Base-by-base conservation (phyloP, 2,888 invertebrate genomes). In the Apodemia mormo region DNA sequence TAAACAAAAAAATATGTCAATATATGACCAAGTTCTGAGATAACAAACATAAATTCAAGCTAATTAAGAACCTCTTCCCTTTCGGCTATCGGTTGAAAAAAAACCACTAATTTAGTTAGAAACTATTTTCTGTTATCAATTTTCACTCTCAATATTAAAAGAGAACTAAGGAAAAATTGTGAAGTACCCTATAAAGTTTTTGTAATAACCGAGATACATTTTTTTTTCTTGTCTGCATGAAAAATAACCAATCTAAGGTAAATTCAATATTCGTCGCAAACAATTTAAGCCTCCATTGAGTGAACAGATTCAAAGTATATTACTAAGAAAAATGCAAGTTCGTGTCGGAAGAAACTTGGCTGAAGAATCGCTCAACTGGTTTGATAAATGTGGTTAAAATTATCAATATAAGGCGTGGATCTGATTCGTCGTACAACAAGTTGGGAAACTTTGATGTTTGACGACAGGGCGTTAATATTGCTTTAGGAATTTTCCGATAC, bases 251-350 rank as follows among this genome's bases (percentile, higher is more conserved):
- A 22, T 14, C 6, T 22, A n/a, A 52, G 5, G 52, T 52, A 52
- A 52, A 52, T 52, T 52, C 29, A 40, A 65, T 33, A n/a, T 54
- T 69, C 12, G 54, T 65, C 52, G 14, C 52, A 52, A 52, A 52
- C 52, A 52, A 52, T 52, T 52, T 52, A 52, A 52, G 52, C 52
- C 52, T 52, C n/a, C 52, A 52, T 52, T 22, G 52, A 52, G n/a
- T 7, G 22, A 52, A 52, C 52, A 52, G n/a, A 52, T 52, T 22
- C 52, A n/a, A 52, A 52, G 52, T 52, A 52, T 52, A 52, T 52
- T 52, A 52, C n/a, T 52, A 22, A 52, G 52, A 52, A 52, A 52
- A 52, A 22, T 52, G n/a, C 52, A 52, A 52, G 52, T n/a, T 52
- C 52, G 6, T 52, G n/a, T 52, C 52, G 14, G 5, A 49, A 52